A percentile compares a stretch with the other conserved stretches of the same genome.
Evolutionary conservation across 2,888 invertebrate species (phyloP).

Genomic region (Drosophila anceps): DNA sequence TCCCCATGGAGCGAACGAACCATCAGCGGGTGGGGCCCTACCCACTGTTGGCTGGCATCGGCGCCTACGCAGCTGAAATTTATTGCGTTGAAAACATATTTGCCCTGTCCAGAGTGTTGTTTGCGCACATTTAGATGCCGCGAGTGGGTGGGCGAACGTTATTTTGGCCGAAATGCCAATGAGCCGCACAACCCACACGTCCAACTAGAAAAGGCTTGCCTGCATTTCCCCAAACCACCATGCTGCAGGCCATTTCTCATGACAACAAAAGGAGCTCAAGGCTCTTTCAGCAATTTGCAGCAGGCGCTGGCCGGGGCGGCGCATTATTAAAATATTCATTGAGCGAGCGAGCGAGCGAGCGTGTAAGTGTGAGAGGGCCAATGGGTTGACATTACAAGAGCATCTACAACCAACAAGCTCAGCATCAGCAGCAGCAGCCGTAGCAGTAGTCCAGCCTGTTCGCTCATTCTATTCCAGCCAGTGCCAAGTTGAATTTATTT

Average conservation of each 20-base stretch:
- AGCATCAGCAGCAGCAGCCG: constrained; percentile 9
- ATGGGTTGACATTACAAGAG: constrained; percentile 7
- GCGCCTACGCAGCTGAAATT: constrained; percentile 66
- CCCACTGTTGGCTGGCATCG: constrained; percentile 7
- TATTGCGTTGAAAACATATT: constrained; percentile 48
- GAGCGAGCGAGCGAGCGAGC: constrained; percentile 20
- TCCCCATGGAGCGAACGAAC: constrained; percentile 16
- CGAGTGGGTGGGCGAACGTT: constrained; percentile 23
- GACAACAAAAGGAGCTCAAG: constrained; percentile 63
- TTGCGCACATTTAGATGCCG: constrained; percentile 31
- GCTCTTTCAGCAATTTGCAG: constrained; percentile 68
- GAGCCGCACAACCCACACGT: constrained; percentile 37
- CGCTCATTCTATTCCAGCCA: constrained; percentile 9
- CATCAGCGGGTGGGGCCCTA: constrained; percentile 16
- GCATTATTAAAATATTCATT: constrained; percentile 76
- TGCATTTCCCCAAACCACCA: constrained; percentile 20
- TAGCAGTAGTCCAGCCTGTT: background rate
- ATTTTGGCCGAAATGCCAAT: constrained; percentile 36
- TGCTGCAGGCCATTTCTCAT: constrained; percentile 39
- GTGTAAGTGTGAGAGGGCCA: constrained; percentile 14
- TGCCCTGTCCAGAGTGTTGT: constrained; percentile 32
- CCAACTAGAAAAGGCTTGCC: constrained; percentile 8
- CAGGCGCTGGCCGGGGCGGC: constrained; percentile 25
- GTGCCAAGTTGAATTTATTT: constrained; percentile 74
- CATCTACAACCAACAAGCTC: constrained; percentile 23